A percentile compares a stretch with the other conserved stretches of the same genome.
Evolutionary conservation across 2,113 vertebrate species (phyloP).

Genomic region (rat (Rattus norvegicus)): GRCr8 NC_086035.1:28183501-28184000

Average conservation of each 20-base stretch:
- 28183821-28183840: neutral
- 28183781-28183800: neutral
- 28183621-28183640: neutral
- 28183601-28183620: neutral
- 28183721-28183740: neutral
- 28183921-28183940: neutral
- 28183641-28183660: neutral
- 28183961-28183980: neutral
- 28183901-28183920: neutral
- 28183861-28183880: neutral
- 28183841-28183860: neutral
- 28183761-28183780: neutral
- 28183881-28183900: neutral
- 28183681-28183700: neutral
- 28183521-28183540: neutral
- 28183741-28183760: neutral
- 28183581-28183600: neutral
- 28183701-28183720: neutral
- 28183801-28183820: neutral
- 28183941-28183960: neutral
- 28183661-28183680: neutral
- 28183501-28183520: neutral
- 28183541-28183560: neutral
- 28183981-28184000: neutral
- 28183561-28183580: neutral